Evolutionary conservation across 2,888 invertebrate species (phyloP).

Genomic region (Lasioglossum morio): DNA sequence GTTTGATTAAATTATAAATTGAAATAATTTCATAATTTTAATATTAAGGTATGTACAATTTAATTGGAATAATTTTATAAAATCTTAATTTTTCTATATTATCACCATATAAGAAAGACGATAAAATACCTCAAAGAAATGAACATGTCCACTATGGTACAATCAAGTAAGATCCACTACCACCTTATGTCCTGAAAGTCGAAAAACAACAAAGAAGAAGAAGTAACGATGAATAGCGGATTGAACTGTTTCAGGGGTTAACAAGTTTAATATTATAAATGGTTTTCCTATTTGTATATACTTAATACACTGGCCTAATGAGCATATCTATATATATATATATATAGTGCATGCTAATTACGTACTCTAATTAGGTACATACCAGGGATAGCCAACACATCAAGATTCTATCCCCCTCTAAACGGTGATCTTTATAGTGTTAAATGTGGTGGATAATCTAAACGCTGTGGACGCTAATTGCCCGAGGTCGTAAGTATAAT

Average conservation of each 20-base stretch:
- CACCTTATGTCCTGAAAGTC: background rate
- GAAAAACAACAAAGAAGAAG: background rate
- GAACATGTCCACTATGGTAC: too few relatives aligned
- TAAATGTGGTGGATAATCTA: background rate
- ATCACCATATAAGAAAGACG: too few relatives aligned
- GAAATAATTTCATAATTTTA: too few relatives aligned
- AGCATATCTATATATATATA: background rate
- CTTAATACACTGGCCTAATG: slow-evolving; percentile 19
- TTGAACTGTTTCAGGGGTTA: background rate
- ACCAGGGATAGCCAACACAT: slow-evolving; percentile 14
- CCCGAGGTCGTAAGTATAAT: background rate
- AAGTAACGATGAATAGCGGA: background rate
- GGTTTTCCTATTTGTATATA: background rate
- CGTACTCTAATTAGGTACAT: slow-evolving; percentile 19
- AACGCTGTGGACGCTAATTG: background rate
- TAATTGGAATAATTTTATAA: too few relatives aligned
- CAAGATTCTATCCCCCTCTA: slow-evolving; percentile 3
- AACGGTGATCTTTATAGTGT: background rate
- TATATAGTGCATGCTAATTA: background rate
- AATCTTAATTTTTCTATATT: too few relatives aligned
- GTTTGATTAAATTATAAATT: too few relatives aligned
- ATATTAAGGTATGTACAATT: too few relatives aligned
- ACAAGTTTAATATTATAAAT: background rate
- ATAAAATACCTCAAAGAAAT: background rate
- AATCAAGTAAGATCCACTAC: background rate